Evolutionary conservation across 2,797 vertebrate species (phyloP).

Genomic region (Enteromius anoplus): DNA sequence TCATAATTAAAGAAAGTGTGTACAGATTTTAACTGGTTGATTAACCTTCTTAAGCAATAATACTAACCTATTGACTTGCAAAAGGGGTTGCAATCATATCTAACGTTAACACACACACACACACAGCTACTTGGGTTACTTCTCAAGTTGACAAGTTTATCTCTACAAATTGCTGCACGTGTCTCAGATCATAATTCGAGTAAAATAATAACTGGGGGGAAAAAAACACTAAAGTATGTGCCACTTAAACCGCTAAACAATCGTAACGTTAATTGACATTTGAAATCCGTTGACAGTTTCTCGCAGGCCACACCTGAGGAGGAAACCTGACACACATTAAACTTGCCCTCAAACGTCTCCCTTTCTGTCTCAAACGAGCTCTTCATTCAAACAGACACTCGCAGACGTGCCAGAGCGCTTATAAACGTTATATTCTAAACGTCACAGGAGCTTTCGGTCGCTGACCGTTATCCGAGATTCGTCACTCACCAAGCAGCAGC

Average conservation of each 20-base stretch:
- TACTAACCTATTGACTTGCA: neutral
- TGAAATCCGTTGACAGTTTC: neutral
- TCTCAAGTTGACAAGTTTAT: neutral
- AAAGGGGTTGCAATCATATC: neutral
- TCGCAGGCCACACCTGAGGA: constrained; percentile 31
- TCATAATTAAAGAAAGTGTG: neutral
- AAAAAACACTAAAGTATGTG: neutral
- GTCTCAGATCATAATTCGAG: neutral
- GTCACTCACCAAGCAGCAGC: constrained; percentile 87
- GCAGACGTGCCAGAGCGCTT: neutral
- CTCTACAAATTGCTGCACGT: neutral
- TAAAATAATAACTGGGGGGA: neutral
- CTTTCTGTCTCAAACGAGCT: neutral
- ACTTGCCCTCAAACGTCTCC: neutral
- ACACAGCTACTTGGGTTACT: too few species aligned
- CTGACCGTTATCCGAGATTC: neutral
- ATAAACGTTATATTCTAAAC: too few species aligned
- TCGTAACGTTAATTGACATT: neutral
- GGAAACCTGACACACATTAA: neutral
- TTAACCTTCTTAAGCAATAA: neutral
- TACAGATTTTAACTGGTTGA: neutral
- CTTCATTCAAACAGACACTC: neutral
- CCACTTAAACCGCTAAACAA: neutral
- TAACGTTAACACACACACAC: too few species aligned
- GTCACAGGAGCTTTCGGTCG: too few species aligned